Evolutionary conservation across 2,113 vertebrate species (phyloP).

Genomic region (Sapayoa aenigma): DNA sequence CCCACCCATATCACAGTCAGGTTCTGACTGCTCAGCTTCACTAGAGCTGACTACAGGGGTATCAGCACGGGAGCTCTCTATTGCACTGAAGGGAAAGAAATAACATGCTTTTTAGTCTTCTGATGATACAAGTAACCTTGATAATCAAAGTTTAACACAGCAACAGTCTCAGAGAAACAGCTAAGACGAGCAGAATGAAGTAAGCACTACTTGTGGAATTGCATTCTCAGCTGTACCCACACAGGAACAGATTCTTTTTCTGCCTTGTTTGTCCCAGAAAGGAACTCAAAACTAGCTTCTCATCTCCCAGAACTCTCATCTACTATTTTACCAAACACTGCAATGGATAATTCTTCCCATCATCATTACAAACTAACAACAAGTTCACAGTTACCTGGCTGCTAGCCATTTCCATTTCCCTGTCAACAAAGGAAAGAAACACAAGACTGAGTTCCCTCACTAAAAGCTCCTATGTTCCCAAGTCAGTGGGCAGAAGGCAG

Average conservation of each 20-base stretch:
- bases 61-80: conserved; percentile 87
- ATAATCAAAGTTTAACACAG: background rate
- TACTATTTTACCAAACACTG: background rate
- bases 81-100: conserved; percentile 88
- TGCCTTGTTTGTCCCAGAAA: background rate
- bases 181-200: background rate
- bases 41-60: conserved; percentile 81
- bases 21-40: conserved; percentile 79
- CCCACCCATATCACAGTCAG: conserved; percentile 87
- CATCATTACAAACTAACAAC: background rate
- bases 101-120: conserved; percentile 80
- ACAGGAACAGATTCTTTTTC: background rate
- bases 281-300: background rate
- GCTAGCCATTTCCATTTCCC: background rate
- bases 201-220: background rate
- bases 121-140: background rate
- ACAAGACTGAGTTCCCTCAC: fast-evolving
- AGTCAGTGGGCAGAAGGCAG: background rate
- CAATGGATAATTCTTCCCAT: background rate
- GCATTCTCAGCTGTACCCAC: background rate
- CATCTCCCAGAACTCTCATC: background rate
- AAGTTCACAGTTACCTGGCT: background rate
- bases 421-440: background rate
- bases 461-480: background rate
- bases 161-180: background rate